Conservation (phyloP, 2,888 invertebrate genomes). For the Ecliptopera silaceata region DNA sequence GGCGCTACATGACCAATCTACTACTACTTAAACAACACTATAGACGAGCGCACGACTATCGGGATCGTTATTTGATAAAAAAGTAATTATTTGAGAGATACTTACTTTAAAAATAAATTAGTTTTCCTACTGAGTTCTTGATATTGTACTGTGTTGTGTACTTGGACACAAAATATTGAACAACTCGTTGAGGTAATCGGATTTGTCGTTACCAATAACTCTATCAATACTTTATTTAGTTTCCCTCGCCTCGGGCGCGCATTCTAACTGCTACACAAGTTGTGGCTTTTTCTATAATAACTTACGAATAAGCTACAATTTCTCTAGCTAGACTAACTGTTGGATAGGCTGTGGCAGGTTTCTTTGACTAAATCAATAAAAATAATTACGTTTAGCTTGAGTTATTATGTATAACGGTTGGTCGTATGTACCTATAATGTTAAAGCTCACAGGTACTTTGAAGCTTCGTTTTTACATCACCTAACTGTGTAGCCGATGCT, state of each 20-base stretch:
- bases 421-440: no score
- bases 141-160: neutral
- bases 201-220: slow-evolving; percentile 29
- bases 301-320: neutral
- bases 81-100: no score
- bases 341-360: neutral
- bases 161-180: slow-evolving; percentile 23
- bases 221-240: slow-evolving; percentile 27
- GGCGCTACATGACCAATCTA: no score
- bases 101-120: no score
- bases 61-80: no score
- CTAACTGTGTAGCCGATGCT: no score
- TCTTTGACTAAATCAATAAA: neutral
- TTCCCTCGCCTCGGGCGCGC: neutral
- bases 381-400: neutral
- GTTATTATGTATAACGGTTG: no score
- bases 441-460: no score
- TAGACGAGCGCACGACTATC: no score
- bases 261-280: neutral
- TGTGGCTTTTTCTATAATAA: neutral
- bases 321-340: neutral
- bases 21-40: no score
- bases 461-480: no score
- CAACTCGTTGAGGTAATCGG: slow-evolving; percentile 32
- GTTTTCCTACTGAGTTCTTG: neutral